Evolutionary conservation across 2,888 invertebrate genomes (phyloP), one percentile per base, ranked within the genome.

Genomic region (Chaetogeoica ovagalla): DNA sequence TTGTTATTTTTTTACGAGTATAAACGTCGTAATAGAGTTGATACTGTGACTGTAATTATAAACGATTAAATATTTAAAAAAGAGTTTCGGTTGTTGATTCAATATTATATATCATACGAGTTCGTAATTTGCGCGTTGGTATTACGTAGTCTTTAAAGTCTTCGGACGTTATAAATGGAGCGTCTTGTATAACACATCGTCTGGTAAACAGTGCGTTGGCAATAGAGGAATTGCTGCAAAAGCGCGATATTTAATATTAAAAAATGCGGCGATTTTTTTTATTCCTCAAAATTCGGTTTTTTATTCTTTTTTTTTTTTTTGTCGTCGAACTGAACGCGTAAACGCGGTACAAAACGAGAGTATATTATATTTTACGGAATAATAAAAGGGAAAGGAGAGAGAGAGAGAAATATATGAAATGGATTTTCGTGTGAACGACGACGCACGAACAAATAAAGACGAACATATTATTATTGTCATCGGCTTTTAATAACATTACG

Each of bases 401-500:
- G 19, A 68, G 23, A 15, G 48, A 69, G 1, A 30, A 30, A 30
- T 30, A 30, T 30, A 60, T 37, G 37, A 69, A 70, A 68, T 69
- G 52, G 17, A 62, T 62, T 69, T 69, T 30, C 60, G 69, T 55
- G 19, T 39, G 21, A 77, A 69, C 62, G 60, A 69, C 62, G 60
- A 69, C 60, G 30, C 30, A 30, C 59, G 68, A 59, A 68, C 30
- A 60, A 68, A 57, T 23, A 30, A 37, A 48, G 66, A 17, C 43
- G n/a, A 62, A 37, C 19, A 52, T 6, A 62, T 19, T 48, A 69
- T 30, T 23, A 48, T 23, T 63, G 52, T 69, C 60, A 9, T 60
- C 69, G 59, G 60, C 60, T 69, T 69, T 62, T 62, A 77, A 77
- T 77, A 52, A 69, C 37, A 60, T 70, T 69, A 77, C 60, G 15